Evolutionary conservation across 2,797 vertebrate species (phyloP).

Genomic region (Pantherophis vulpinus): DNA sequence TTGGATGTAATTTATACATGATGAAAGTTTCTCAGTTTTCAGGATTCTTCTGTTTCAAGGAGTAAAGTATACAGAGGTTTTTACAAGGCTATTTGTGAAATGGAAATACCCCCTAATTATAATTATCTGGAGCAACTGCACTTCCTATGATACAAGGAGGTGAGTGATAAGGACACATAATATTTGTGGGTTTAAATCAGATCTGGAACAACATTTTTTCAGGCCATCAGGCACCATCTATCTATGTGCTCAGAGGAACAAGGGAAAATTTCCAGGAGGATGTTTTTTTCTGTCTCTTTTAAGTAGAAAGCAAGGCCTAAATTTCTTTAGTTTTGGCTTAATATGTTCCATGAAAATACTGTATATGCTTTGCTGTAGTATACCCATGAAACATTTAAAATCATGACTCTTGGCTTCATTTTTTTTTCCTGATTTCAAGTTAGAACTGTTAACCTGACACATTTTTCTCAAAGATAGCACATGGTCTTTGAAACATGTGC

Average conservation of each 20-base stretch:
- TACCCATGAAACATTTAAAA: neutral
- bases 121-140: slow-evolving; percentile 67
- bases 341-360: neutral
- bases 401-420: neutral
- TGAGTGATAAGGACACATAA: slow-evolving; percentile 39
- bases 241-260: neutral
- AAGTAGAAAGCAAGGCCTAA: neutral
- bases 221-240: neutral
- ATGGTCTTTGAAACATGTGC: neutral
- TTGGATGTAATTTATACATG: slow-evolving; percentile 78
- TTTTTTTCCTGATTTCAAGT: neutral
- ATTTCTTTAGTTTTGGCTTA: neutral
- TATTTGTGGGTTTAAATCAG: slow-evolving; percentile 24
- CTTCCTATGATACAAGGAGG: slow-evolving; percentile 62
- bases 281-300: neutral
- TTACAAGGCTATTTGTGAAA: slow-evolving; percentile 62
- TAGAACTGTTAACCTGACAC: neutral
- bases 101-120: slow-evolving; percentile 76
- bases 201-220: slow-evolving; percentile 10
- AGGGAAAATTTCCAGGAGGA: neutral
- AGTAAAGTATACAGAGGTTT: slow-evolving; percentile 81
- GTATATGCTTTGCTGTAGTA: neutral
- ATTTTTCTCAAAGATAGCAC: neutral
- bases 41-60: slow-evolving; percentile 78
- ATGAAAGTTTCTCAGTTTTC: slow-evolving; percentile 83